These are phyloP conservation scores for Clusia tigrina DNA, from an alignment of 2,888 invertebrate species.

Conservation along the genomic window DNA sequence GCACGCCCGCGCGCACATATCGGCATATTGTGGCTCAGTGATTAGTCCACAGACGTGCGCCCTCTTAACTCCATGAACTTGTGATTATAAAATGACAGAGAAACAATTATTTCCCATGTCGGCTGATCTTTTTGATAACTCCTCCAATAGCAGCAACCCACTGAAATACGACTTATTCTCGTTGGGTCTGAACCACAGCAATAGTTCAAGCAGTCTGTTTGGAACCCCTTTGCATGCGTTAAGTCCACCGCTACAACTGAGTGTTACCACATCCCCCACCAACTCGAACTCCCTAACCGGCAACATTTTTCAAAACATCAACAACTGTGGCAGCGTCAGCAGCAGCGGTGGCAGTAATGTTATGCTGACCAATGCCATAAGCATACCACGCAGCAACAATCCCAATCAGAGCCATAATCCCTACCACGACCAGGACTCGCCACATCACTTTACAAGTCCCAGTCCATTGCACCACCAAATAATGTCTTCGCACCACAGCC, in stretches of 20 bases:
- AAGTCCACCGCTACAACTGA: constrained; percentile 27
- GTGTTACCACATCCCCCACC: constrained; percentile 19
- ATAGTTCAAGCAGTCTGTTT: constrained; percentile 40
- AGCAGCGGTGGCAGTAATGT: constrained; percentile 49
- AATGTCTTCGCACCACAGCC: constrained; percentile 51
- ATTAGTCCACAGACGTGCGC: too few species aligned
- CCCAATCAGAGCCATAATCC: constrained; percentile 55
- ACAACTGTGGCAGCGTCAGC: constrained; percentile 27
- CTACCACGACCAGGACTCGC: constrained; percentile 44
- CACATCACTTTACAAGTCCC: constrained; percentile 38
- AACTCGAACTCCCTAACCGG: neutral
- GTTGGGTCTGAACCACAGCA: constrained; percentile 43
- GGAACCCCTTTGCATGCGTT: constrained; percentile 32
- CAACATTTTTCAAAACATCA: constrained; percentile 14
- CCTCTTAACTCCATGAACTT: neutral
- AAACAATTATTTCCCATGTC: constrained; percentile 64
- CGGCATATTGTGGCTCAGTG: neutral
- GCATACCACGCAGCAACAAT: constrained; percentile 61
- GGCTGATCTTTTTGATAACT: constrained; percentile 63
- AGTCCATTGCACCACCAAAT: constrained; percentile 52
- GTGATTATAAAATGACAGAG: constrained; percentile 57
- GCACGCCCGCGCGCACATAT: neutral
- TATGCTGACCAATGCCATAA: constrained; percentile 62
- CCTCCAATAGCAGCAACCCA: constrained; percentile 62
- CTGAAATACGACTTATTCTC: constrained; percentile 61